Evolutionary conservation across 2,888 invertebrate species (phyloP), one percentile per base, ranked within the genome.

Genomic region (Nomada lathburiana): DNA sequence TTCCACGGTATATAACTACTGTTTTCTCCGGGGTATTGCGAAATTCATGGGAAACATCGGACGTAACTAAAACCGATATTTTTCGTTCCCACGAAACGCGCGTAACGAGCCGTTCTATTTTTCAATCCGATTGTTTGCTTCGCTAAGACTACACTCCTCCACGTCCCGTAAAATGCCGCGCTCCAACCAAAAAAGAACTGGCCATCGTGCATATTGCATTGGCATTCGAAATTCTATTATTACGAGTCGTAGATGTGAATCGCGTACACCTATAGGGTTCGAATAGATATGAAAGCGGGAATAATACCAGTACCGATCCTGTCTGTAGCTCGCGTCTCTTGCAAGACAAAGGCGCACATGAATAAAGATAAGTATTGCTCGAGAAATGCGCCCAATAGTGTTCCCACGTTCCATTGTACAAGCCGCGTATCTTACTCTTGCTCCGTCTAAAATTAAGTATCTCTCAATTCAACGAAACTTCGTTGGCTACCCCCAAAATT

Each of bases 171-270:
- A 7, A 36, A 36, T 36, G 36, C 1, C 7, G 7, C 36, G 7
- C 36, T 36, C 36, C 7, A 36, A 23, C 29, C 68, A 53, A 67
- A 73, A 70, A 80, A 72, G 71, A 20, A 16, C 23, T 63, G 50
- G 55, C 62, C 47, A 20, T 23, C 72, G 10, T 29, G 64, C 20
- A 26, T 63, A 70, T 84, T 85, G 85, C 85, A 85, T 88, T 75
- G 78, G 82, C 86, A 87, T 87, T 84, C 77, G 83, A 86, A 88
- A 89, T 88, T 88, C 86, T 84, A 87, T 89, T 88, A 87, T 84
- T 83, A 83, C 65, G 64, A n/a, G 70, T 18, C 18, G 29, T 42
- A 57, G 23, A 53, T 13, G 77, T 52, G 78, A 76, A 85, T 67
- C 59, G 55, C 60, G 68, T 70, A 70, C 20, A 20, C 20, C 57